Evolutionary conservation across 1,140 invertebrate genomes (phyloP), one percentile per base, ranked within the genome.

Genomic region (Drosophila pachea): DNA sequence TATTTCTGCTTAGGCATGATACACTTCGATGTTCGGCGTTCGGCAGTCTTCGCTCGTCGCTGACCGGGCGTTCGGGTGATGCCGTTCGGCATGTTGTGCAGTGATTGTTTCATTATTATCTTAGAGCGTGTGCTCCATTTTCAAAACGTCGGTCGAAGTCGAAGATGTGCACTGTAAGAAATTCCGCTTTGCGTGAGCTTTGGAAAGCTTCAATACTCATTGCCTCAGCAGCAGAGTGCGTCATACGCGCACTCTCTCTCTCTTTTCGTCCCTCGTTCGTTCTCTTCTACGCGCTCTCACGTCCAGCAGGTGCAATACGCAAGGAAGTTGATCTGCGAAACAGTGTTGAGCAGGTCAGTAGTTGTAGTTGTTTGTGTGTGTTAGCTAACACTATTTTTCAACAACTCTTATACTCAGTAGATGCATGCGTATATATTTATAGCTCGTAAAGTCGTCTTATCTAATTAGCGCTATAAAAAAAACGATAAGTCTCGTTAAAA

Each of bases 111-210:
- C 47, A 49, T 67, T 52, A 70, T 70, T 74, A 74, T 71, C 55
- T 42, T 43, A 29, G 35, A 43, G 56, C 68, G 54, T 58, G 53
- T 59, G 68, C 52, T 71, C 56, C 54, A 74, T 70, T 71, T 72
- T 33, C 64, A 48, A 22, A 61, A 33, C n/a, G 32, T 54, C 52
- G 58, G 29, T 38, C 61, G 61, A 69, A 61, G 67, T 74, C 71
- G 45, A 71, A 69, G 33, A 50, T 58, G 40, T 56, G 35, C 68
- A 70, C 62, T 66, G 62, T 1, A 43, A 70, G 53, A 69, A 58
- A 65, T n/a, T 48, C 29, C 54, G 31, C 14, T 12, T 9, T 14
- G 12, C 31, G 40, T n/a, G 40, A 45, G 40, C 40, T 33, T 45
- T 56, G 40, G 54, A 33, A 33, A 45, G 54, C 54, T 33, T 14